A percentile compares a stretch with the other conserved stretches of the same genome.
Evolutionary conservation across 2,797 vertebrate genomes (phyloP).

Genomic region (Gastrophryne carolinensis): DNA sequence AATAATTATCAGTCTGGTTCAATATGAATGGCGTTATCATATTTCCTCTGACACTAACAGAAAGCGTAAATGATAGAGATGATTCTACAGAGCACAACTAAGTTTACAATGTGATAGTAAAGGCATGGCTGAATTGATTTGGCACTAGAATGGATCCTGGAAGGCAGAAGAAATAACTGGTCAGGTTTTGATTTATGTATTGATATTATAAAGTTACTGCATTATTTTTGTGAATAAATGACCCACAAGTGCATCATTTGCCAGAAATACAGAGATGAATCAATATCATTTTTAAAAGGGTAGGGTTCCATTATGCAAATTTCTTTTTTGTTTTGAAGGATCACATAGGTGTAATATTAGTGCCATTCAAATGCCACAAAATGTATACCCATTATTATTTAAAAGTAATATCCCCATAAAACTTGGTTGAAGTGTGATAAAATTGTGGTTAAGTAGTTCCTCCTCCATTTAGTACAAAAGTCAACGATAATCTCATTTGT

Average conservation of each 20-base stretch:
- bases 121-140: neutral
- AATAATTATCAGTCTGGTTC: slow-evolving; percentile 18
- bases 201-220: neutral
- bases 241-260: no score
- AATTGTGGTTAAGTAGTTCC: no score
- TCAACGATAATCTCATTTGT: no score
- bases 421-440: no score
- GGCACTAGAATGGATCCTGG: neutral
- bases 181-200: neutral
- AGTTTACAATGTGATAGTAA: neutral
- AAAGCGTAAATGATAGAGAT: neutral
- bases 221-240: neutral
- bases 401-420: no score
- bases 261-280: neutral
- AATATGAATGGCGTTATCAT: neutral
- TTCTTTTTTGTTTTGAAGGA: no score
- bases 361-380: no score
- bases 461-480: no score
- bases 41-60: neutral
- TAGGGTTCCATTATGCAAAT: neutral
- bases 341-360: no score
- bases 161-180: neutral
- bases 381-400: no score
- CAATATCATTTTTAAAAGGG: no score
- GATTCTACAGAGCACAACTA: neutral